phyloP scores from a whole-genome alignment of 2,797 vertebrate genomes.

The Thalassophryne amazonica region DNA sequence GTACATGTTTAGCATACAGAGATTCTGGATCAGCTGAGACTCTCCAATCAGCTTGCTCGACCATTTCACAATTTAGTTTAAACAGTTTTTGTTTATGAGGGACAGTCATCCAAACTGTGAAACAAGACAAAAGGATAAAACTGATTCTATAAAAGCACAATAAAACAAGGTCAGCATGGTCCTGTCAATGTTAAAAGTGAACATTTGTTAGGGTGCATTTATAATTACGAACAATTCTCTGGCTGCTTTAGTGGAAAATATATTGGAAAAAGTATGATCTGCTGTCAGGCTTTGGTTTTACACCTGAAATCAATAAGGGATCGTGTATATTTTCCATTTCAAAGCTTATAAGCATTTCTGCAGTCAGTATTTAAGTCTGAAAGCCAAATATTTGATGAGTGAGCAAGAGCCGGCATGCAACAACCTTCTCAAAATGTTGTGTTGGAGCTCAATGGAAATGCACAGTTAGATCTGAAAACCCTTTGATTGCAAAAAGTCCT shows the following conservation, averaged over 20 bases:
- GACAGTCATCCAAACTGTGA: no score
- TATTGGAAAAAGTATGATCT: neutral
- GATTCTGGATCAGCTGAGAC: no score
- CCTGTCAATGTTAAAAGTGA: no score
- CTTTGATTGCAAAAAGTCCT: conserved; percentile 41
- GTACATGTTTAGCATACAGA: no score
- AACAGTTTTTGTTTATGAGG: no score
- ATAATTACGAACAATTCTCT: neutral
- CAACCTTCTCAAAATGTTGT: neutral
- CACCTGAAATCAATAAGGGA: neutral
- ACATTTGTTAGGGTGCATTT: neutral
- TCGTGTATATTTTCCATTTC: conserved; percentile 3
- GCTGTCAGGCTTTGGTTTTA: neutral
- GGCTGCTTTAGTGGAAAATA: neutral
- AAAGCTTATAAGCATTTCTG: conserved; percentile 1
- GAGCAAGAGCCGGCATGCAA: neutral
- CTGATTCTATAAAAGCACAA: no score
- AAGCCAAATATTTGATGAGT: conserved; percentile 19
- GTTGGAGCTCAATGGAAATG: neutral
- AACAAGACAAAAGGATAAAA: no score
- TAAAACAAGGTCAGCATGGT: no score
- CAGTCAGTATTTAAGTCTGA: neutral
- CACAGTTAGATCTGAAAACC: conserved; percentile 72
- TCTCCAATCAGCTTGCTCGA: no score
- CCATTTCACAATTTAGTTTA: no score